These are phyloP conservation scores for Crenichthys baileyi DNA, from an alignment of 2,797 vertebrate species.

Conservation along the genomic window DNA sequence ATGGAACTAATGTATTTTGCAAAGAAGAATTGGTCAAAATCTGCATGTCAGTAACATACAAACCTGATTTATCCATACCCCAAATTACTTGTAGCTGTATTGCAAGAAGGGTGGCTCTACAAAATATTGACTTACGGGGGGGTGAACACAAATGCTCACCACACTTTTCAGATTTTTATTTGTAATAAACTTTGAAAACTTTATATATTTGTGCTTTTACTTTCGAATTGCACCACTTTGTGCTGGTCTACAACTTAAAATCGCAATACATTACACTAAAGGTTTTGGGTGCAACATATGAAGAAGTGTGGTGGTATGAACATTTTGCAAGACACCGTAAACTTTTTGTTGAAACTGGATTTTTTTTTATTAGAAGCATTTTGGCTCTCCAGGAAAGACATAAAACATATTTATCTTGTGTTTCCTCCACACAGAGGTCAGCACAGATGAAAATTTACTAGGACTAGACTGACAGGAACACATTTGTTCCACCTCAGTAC, in stretches of 20 bases:
- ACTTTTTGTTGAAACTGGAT: background rate
- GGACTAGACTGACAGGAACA: conserved; percentile 10
- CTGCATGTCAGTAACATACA: background rate
- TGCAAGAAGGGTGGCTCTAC: background rate
- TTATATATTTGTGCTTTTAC: background rate
- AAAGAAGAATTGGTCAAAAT: background rate
- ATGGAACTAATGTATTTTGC: background rate
- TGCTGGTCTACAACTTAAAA: too few relatives aligned
- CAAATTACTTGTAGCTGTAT: background rate
- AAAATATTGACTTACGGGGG: background rate
- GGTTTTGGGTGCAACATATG: background rate
- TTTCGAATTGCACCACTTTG: background rate
- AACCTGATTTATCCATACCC: background rate
- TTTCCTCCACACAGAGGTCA: background rate
- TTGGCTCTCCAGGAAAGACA: conserved; percentile 3
- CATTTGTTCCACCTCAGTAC: conserved; percentile 40
- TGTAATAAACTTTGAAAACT: background rate
- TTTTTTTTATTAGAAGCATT: too few relatives aligned
- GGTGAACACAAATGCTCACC: background rate
- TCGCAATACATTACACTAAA: too few relatives aligned
- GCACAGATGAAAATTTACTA: background rate
- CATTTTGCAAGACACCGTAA: background rate
- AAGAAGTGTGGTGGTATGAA: background rate
- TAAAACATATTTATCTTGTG: conserved; percentile 3
- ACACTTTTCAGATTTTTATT: background rate